phyloP scores from a whole-genome alignment of 2,888 invertebrate species.

The Clitarchus hookeri region DNA sequence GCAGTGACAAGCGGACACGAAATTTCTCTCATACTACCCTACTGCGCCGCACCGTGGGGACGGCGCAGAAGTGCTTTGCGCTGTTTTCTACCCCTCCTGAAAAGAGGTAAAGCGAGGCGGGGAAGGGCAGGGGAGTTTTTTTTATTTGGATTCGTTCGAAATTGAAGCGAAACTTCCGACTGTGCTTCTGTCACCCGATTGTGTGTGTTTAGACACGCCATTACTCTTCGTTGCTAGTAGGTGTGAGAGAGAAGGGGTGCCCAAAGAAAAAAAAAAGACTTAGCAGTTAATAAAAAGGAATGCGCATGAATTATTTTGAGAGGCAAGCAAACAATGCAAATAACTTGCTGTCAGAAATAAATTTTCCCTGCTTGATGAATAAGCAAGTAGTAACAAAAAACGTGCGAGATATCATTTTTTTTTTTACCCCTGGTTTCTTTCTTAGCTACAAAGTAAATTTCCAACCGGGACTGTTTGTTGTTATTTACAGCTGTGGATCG shows the following conservation, averaged over 20 bases:
- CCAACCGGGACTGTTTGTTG: neutral
- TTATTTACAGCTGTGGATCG: conserved; percentile 14
- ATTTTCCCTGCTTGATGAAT: neutral
- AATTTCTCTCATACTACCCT: neutral
- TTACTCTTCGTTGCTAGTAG: neutral
- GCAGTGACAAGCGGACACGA: conserved; percentile 14
- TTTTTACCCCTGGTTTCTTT: neutral
- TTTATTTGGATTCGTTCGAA: neutral
- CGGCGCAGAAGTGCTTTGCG: conserved; percentile 14
- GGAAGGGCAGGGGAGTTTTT: neutral
- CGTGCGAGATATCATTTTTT: neutral
- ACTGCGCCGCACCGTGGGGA: neutral
- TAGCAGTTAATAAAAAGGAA: conserved; percentile 5
- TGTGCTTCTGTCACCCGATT: neutral
- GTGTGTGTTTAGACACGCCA: conserved; percentile 1
- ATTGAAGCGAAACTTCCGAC: conserved; percentile 9
- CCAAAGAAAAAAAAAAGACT: neutral
- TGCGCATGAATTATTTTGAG: neutral
- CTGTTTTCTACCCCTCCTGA: neutral
- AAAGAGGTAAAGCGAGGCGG: neutral
- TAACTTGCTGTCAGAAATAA: neutral
- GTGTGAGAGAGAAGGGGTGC: neutral
- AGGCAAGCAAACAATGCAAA: neutral
- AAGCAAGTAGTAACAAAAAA: neutral
- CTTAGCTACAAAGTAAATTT: neutral